Evolutionary conservation across 2,888 invertebrate genomes (phyloP).

Genomic region (Limnephilus marmoratus): DNA sequence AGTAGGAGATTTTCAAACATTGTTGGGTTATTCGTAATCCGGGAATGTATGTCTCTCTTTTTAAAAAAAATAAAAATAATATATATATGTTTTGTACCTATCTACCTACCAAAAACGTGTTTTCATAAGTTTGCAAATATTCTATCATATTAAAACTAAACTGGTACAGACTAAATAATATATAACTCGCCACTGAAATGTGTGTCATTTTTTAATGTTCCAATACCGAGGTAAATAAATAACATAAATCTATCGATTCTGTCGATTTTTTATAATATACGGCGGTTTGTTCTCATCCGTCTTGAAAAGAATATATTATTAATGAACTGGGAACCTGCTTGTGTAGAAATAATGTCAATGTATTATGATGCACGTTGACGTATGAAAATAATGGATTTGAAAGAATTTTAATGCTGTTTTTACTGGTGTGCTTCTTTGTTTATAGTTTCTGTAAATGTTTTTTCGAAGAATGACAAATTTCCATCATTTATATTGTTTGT

Average conservation of each 20-base stretch:
- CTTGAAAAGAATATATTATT: neutral
- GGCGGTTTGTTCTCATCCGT: neutral
- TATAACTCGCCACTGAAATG: neutral
- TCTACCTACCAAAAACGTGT: too few species aligned
- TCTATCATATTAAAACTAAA: neutral
- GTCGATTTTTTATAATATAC: constrained; percentile 8
- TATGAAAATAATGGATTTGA: neutral
- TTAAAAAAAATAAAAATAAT: too few species aligned
- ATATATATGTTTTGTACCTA: too few species aligned
- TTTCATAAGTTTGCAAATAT: neutral
- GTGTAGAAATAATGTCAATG: neutral
- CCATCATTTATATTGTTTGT: neutral
- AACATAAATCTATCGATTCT: neutral
- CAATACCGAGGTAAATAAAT: neutral
- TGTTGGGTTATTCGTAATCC: too few species aligned
- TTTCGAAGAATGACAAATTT: neutral
- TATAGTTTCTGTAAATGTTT: neutral
- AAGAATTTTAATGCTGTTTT: neutral
- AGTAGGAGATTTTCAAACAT: too few species aligned
- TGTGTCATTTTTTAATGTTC: neutral
- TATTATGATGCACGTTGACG: neutral
- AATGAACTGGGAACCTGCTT: neutral
- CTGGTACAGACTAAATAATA: neutral
- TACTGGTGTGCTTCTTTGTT: neutral
- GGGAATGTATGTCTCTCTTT: too few species aligned